Evolutionary conservation across 2,888 invertebrate species (phyloP).

Genomic region (Poecilobothrus nobilitatus): DNA sequence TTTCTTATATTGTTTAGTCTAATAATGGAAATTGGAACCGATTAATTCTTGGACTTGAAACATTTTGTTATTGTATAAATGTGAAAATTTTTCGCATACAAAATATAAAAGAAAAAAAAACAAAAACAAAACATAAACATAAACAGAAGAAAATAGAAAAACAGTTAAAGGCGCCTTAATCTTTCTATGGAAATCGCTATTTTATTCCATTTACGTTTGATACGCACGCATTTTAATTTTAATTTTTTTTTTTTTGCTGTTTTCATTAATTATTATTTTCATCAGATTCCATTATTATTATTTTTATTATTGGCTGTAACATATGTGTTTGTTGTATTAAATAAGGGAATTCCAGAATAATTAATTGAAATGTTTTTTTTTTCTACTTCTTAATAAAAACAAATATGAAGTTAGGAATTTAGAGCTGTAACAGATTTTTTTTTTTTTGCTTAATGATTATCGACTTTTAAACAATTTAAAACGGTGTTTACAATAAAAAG

Average conservation of each 20-base stretch:
- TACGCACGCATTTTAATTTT: slow-evolving; percentile 2
- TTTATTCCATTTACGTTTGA: not conserved
- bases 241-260: not conserved
- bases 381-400: too few species aligned
- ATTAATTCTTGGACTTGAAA: not conserved
- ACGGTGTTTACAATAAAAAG: too few species aligned
- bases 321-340: too few species aligned
- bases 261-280: not conserved
- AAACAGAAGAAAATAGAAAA: too few species aligned
- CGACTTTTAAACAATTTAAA: too few species aligned
- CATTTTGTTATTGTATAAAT: not conserved
- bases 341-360: too few species aligned
- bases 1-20: not conserved
- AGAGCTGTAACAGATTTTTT: too few species aligned
- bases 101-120: not conserved
- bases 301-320: too few species aligned
- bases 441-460: too few species aligned
- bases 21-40: not conserved
- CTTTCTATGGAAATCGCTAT: not conserved
- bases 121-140: not conserved
- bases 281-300: not conserved
- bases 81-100: too few species aligned
- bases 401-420: too few species aligned
- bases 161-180: slow-evolving; percentile 1
- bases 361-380: too few species aligned